Conservation (phyloP, 1,140 invertebrate species). For the Acromyrmex heyeri region DNA sequence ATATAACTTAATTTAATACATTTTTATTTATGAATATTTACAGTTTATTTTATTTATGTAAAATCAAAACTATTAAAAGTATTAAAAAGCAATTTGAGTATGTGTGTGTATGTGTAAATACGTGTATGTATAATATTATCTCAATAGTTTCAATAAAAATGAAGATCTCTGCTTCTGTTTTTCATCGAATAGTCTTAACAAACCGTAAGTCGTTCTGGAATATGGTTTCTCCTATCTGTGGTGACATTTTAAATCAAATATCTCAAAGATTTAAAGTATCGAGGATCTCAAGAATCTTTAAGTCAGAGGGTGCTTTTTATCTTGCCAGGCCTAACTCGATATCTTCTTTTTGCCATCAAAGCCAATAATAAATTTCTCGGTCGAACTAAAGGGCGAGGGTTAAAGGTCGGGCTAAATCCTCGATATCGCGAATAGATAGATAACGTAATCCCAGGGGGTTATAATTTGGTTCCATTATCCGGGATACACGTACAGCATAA, state of each 20-base stretch:
- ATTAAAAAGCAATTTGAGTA: neutral
- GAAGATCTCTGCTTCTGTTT: neutral
- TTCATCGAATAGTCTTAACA: neutral
- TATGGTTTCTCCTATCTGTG: conserved; percentile 17
- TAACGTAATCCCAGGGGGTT: conserved; percentile 71
- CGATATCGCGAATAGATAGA: conserved; percentile 70
- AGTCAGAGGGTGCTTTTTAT: conserved; percentile 1
- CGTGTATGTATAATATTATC: neutral
- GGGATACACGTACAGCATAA: conserved; percentile 64
- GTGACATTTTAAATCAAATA: conserved; percentile 33
- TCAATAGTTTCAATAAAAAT: neutral
- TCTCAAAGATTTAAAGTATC: conserved; percentile 27
- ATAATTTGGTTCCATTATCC: conserved; percentile 73
- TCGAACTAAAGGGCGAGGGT: conserved; percentile 12
- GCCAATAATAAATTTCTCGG: conserved; percentile 57
- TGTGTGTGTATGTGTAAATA: too few relatives aligned
- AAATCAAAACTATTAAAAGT: neutral
- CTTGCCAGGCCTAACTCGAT: neutral
- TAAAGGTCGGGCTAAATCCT: conserved; percentile 35
- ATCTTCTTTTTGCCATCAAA: conserved; percentile 7
- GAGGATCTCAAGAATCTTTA: neutral
- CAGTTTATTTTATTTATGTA: neutral
- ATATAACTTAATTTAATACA: neutral
- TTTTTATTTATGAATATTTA: neutral
- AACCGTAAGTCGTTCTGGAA: neutral